These are phyloP conservation scores for Sternarchorhynchus goeldii DNA, from an alignment of 2,797 vertebrate species.

Conservation along the genomic window DNA sequence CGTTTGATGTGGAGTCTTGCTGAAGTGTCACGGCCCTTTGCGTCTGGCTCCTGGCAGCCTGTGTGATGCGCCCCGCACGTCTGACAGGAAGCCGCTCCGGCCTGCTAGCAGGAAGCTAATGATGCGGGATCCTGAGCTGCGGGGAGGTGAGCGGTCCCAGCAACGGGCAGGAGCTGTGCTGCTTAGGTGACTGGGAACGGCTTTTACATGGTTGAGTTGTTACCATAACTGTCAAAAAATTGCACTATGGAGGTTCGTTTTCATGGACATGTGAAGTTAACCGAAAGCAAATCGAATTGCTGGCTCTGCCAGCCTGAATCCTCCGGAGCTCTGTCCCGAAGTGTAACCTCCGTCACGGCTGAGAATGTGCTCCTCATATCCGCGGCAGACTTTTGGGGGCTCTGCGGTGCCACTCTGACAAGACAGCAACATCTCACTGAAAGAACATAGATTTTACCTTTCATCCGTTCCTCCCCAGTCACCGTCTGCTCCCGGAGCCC, in stretches of 20 bases:
- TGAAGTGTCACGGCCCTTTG: conserved; percentile 44
- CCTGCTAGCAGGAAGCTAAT: conserved; percentile 49
- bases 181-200: conserved; percentile 49
- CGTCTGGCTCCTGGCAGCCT: conserved; percentile 47
- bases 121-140: conserved; percentile 46
- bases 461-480: conserved; percentile 25
- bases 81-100: conserved; percentile 50
- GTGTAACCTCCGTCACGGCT: conserved; percentile 41
- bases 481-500: conserved; percentile 23
- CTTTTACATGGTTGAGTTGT: conserved; percentile 46
- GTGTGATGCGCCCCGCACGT: conserved; percentile 46
- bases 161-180: conserved; percentile 37
- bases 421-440: conserved; percentile 22
- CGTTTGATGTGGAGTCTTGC: conserved; percentile 39
- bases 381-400: not conserved
- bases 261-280: conserved; percentile 19
- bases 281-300: conserved; percentile 29
- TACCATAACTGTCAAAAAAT: conserved; percentile 51
- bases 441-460: conserved; percentile 29
- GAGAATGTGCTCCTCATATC: conserved; percentile 13
- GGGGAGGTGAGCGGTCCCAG: conserved; percentile 39
- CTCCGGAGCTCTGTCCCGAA: conserved; percentile 19
- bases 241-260: conserved; percentile 32
- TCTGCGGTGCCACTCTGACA: not conserved
- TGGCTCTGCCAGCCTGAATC: conserved; percentile 20